Percentiles rank a stretch among this genome's conserved stretches.
These are phyloP conservation scores for Triops cancriformis DNA, from an alignment of 1,140 invertebrate species.

Conservation along the genomic window DNA sequence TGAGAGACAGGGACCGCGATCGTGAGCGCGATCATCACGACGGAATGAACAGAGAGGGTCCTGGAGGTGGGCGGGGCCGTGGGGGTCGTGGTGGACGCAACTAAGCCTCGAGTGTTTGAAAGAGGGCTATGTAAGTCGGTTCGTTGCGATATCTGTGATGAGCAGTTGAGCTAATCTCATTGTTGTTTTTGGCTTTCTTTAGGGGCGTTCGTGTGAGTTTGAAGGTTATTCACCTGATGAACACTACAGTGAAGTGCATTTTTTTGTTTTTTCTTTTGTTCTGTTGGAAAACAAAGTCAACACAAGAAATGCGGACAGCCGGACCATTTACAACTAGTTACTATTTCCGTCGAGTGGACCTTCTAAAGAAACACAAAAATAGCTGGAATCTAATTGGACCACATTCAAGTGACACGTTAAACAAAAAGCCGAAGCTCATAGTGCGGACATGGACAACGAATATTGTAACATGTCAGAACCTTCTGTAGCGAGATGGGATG, in stretches of 20 bases:
- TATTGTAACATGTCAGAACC: neutral
- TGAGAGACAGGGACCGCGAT: neutral
- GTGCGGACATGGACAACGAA: neutral
- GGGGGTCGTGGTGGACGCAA: neutral
- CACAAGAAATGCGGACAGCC: neutral
- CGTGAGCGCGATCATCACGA: neutral
- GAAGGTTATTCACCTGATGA: neutral
- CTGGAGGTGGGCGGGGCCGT: neutral
- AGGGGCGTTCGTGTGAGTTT: neutral
- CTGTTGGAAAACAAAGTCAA: neutral
- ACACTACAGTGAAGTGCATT: slow-evolving; percentile 13
- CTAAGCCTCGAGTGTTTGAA: neutral
- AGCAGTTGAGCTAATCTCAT: neutral
- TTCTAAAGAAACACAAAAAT: neutral
- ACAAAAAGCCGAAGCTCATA: neutral
- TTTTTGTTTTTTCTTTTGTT: neutral
- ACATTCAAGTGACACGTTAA: neutral
- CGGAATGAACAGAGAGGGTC: neutral
- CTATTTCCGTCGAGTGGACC: neutral
- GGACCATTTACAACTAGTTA: neutral
- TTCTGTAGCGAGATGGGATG: neutral
- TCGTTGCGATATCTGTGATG: neutral
- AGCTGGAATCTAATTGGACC: slow-evolving; percentile 13
- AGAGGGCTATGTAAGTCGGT: neutral
- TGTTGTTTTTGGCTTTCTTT: neutral